Percentiles rank a stretch among this genome's conserved stretches.
Conservation (phyloP, 2,113 vertebrate genomes). For the Clupea harengus region DNA sequence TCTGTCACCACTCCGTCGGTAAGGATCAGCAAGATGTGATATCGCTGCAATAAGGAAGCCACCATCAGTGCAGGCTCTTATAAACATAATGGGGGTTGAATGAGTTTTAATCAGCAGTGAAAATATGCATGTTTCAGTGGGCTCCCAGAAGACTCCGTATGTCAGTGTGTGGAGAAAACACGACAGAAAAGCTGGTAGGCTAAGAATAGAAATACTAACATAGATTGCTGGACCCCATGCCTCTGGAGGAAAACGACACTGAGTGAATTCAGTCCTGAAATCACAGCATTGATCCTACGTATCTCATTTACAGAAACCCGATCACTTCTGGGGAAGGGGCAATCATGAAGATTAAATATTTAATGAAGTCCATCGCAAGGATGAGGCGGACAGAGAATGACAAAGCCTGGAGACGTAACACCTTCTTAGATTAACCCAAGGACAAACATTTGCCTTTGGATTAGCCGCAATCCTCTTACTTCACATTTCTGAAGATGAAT, state of each 20-base stretch:
- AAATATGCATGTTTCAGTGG: background rate
- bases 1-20: slow-evolving; percentile 92
- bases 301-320: slow-evolving; percentile 44
- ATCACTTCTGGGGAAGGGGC: slow-evolving; percentile 40
- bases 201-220: slow-evolving; percentile 25
- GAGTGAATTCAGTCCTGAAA: slow-evolving; percentile 28
- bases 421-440: background rate
- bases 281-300: slow-evolving; percentile 38
- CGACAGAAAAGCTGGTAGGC: background rate
- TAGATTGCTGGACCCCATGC: slow-evolving; percentile 31
- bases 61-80: slow-evolving; percentile 14
- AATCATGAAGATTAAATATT: slow-evolving; percentile 50
- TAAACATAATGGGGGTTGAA: background rate
- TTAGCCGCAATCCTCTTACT: background rate
- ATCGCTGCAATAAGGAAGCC: slow-evolving; percentile 73
- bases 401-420: background rate
- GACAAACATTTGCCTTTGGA: slow-evolving; percentile 30
- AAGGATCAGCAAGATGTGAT: slow-evolving; percentile 92
- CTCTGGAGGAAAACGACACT: slow-evolving; percentile 25
- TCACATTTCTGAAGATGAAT: background rate
- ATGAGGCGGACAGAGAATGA: background rate
- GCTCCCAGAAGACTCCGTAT: background rate
- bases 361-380: slow-evolving; percentile 50
- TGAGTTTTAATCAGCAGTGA: slow-evolving; percentile 10
- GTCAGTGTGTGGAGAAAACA: background rate